phyloP scores from a whole-genome alignment of 2,888 invertebrate species.

The Zhengitettix transpicula region DNA sequence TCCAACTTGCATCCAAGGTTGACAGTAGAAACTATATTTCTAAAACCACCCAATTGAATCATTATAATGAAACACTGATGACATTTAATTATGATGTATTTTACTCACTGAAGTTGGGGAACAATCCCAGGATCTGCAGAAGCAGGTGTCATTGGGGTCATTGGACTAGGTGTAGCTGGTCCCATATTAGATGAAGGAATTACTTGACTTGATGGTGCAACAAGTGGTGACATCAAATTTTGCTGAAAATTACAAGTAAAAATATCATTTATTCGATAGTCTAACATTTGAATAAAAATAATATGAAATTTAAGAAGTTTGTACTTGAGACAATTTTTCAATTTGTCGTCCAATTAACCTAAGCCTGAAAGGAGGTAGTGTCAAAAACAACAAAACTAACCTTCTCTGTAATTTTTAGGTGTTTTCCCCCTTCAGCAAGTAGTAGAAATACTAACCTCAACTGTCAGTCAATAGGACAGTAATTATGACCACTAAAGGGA shows the following conservation, averaged over 20 bases:
- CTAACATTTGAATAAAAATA: no score
- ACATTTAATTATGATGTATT: background rate
- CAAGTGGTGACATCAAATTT: constrained; percentile 73
- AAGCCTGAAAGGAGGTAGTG: no score
- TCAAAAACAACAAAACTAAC: no score
- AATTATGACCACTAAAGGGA: no score
- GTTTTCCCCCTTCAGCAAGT: no score
- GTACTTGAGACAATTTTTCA: no score
- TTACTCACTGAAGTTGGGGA: constrained; percentile 73
- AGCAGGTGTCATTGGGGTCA: constrained; percentile 77
- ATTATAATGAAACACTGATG: background rate
- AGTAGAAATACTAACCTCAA: no score
- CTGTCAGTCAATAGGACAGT: no score
- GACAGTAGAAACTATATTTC: constrained; percentile 96
- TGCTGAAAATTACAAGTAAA: constrained; percentile 34
- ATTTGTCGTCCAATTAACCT: no score
- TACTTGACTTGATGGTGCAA: constrained; percentile 33
- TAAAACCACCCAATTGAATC: constrained; percentile 24
- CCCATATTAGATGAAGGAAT: constrained; percentile 40
- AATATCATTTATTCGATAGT: no score
- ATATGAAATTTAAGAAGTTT: no score
- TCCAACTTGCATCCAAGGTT: constrained; percentile 90
- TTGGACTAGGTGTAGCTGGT: constrained; percentile 61
- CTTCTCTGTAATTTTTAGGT: no score
- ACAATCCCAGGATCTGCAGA: constrained; percentile 88